Conservation (phyloP, 2,888 invertebrate species). For the Ormyrus labotus region DNA sequence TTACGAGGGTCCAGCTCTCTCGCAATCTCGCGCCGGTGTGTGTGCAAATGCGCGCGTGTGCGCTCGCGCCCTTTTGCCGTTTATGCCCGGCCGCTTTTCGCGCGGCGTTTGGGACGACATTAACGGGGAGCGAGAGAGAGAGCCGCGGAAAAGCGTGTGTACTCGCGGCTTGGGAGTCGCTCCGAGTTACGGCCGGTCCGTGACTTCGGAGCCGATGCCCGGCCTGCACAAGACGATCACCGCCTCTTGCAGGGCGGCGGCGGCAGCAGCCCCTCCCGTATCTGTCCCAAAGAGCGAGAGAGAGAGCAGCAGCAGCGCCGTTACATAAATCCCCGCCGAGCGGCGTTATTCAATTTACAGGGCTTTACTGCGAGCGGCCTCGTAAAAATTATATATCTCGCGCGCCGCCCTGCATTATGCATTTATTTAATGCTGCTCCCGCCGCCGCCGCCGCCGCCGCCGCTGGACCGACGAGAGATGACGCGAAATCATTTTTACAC, state of each 20-base stretch:
- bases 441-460: not conserved
- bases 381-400: constrained; percentile 57
- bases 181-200: constrained; percentile 47
- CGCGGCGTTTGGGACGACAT: not conserved
- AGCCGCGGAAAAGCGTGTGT: constrained; percentile 9
- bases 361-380: constrained; percentile 53
- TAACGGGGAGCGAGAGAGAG: not conserved
- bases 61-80: not conserved
- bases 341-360: constrained; percentile 62
- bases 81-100: constrained; percentile 28
- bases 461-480: not conserved
- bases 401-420: constrained; percentile 55
- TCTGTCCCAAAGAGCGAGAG: not conserved
- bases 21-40: constrained; percentile 21
- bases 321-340: constrained; percentile 59
- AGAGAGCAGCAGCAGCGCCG: constrained; percentile 21
- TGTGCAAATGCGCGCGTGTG: not conserved
- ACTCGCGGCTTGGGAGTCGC: not conserved
- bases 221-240: not conserved
- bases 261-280: too few relatives aligned
- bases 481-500: constrained; percentile 50
- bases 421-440: constrained; percentile 53
- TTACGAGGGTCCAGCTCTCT: constrained; percentile 62
- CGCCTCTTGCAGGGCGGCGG: too few relatives aligned
- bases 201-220: constrained; percentile 48